Evolutionary conservation across 2,797 vertebrate species (phyloP), one percentile per base, ranked within the genome.

Genomic region (Micrastur ruficollis): DNA sequence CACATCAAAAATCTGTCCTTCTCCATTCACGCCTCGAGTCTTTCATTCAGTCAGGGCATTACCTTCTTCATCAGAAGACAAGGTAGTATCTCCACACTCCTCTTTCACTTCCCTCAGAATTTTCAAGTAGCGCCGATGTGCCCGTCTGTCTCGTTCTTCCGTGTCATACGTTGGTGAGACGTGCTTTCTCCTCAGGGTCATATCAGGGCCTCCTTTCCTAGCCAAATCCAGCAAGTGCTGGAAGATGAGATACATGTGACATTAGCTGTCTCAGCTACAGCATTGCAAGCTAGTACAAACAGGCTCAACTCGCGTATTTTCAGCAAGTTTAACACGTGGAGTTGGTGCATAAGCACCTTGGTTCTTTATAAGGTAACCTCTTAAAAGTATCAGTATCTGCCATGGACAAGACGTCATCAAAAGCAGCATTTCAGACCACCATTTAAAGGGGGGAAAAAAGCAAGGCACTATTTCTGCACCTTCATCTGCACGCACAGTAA

Each of bases 11-110:
- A 20, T 2, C 2, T 16, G 15, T 23, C 61, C 46, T 44, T 62
- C 76, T 65, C 42, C 71, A 32, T 18, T 42, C 40, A 47, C 14
- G 36, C 6, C 53, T 63, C 7, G 7, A 46, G 17, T 6, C 22
- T 55, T 72, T 5, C 49, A 29, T 14, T 78, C 65, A 76, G 36
- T 3, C 78, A 74, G 36, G 23, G 29, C 94, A 96, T 97, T 97
- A 99, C 99, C 99, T 62, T 99, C 99, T 89, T 99, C 99, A 91
- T 99, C 99, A 32, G 99, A 99, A 11, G 99, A 99, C 92, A 98
- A 96, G 8, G 98, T 98, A 55, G 98, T 99, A 95, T 99, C 99
- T 20, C 98, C 99, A 96, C 99, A 99, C 91, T 99, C 99, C 26
- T 98, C 98, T 92, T 99, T 99, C 88, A 99, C 99, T 61, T 99